Percentiles rank a stretch among this genome's conserved stretches.
phyloP scores from a whole-genome alignment of 2,797 vertebrate genomes.

The Parotocinclus haroldoi region DNA sequence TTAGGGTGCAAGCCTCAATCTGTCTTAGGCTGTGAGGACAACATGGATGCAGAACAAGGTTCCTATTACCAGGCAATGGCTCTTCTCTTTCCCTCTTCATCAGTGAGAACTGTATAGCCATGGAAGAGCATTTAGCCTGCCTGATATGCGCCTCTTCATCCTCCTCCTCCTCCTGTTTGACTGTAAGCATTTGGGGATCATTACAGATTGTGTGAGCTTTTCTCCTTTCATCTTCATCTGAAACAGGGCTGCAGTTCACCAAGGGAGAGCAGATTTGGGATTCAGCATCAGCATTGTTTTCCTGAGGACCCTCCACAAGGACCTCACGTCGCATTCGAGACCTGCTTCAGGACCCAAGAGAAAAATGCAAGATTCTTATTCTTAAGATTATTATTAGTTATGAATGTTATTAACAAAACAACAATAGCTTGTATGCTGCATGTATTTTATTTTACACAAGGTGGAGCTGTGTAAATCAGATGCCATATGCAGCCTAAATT shows the following conservation, averaged over 20 bases:
- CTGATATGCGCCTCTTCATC: slow-evolving; percentile 64
- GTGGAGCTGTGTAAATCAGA: too few species aligned
- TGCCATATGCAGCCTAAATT: too few species aligned
- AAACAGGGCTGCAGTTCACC: slow-evolving; percentile 73
- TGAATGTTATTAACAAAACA: too few species aligned
- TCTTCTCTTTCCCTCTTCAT: slow-evolving; percentile 70
- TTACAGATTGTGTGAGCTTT: slow-evolving; percentile 58
- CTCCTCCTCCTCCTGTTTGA: slow-evolving; percentile 86
- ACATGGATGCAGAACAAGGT: slow-evolving; percentile 41
- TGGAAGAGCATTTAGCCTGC: slow-evolving; percentile 61
- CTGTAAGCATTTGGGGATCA: slow-evolving; percentile 38
- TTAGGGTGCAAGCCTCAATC: slow-evolving; percentile 52
- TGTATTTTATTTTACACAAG: too few species aligned
- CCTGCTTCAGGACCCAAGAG: slow-evolving; percentile 64
- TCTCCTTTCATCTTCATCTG: slow-evolving; percentile 82
- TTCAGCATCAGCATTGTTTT: slow-evolving; percentile 86
- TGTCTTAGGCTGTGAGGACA: slow-evolving; percentile 64
- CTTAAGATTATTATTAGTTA: too few species aligned
- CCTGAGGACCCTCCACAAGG: slow-evolving; percentile 86
- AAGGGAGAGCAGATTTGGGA: slow-evolving; percentile 72
- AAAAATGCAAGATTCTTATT: background rate
- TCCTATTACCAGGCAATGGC: slow-evolving; percentile 42
- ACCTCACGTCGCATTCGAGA: slow-evolving; percentile 96
- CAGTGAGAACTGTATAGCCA: slow-evolving; percentile 57
- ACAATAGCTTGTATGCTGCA: too few species aligned